Conservation (phyloP, 2,797 vertebrate genomes). For the Capromys pilorides region DNA sequence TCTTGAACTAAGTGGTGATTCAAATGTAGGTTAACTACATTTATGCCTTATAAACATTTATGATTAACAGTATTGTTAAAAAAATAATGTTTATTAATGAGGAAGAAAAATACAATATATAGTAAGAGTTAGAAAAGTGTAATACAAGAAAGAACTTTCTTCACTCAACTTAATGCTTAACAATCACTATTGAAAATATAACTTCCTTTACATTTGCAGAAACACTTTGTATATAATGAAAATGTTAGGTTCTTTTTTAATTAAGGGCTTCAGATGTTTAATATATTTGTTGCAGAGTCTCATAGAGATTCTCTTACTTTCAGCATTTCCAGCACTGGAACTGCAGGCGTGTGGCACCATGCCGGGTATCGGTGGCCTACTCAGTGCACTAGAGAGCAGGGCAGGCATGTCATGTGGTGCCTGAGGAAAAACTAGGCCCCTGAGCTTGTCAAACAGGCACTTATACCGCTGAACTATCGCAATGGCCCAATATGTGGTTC, state of each 20-base stretch:
- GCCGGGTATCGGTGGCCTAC: too few species aligned
- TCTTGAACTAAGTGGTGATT: not conserved
- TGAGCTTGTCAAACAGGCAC: too few species aligned
- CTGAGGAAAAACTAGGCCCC: too few species aligned
- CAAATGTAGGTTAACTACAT: not conserved
- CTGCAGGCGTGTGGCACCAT: too few species aligned
- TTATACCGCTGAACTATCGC: too few species aligned
- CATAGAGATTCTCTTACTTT: too few species aligned
- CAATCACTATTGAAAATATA: not conserved
- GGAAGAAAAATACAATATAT: not conserved
- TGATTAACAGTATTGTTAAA: constrained; percentile 5
- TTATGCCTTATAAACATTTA: not conserved
- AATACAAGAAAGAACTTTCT: not conserved
- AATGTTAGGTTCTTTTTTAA: not conserved
- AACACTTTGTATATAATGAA: constrained; percentile 17
- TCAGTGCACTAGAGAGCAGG: too few species aligned
- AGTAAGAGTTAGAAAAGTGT: constrained; percentile 32
- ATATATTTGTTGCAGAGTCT: too few species aligned
- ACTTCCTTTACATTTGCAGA: constrained; percentile 33
- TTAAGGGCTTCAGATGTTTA: too few species aligned
- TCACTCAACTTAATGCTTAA: constrained; percentile 5
- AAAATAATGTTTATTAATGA: constrained; percentile 14
- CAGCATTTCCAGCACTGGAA: too few species aligned
- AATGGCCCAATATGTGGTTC: not conserved
- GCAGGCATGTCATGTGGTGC: too few species aligned